Base-by-base conservation (phyloP, 2,888 invertebrate species). In the Halocaridina rubra region DNA sequence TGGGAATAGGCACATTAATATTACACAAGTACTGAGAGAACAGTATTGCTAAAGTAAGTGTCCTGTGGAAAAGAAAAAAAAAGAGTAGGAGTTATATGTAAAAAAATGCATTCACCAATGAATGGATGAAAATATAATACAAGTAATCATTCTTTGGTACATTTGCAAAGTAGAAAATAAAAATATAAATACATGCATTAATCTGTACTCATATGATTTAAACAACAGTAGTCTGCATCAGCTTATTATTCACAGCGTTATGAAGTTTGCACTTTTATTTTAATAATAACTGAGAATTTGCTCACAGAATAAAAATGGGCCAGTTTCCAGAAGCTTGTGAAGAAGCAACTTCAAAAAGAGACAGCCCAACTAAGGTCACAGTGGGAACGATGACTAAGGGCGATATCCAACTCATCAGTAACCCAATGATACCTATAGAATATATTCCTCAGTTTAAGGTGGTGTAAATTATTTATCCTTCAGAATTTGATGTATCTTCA, bases 331-430 rank as follows among this genome's bases (percentile, higher is more conserved):
- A 93, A 0, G 96, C 96, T 16, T 95, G 95, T 0, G 92, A 92
- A 0, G 95, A 94, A 0, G 96, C 96, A 90, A 95, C 95, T 90
- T 94, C 94, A 90, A 96, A 96, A 53, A 97, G 91, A 0, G 96
- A 95, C n/a, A 97, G 91, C 1, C 97, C 97, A 85, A 97, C 95
- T 78, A 97, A 91, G 0, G 95, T 94, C 7, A 97, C 95, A 0
- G 96, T 96, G 0, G 96, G 96, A 0, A 94, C 95, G 79, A 97
- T 96, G 0, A 96, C 95, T 84, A 97, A 91, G 0, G 97, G 97
- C 0, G 96, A 96, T 77, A 97, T 95, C 90, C 93, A 95, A 72
- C 93, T 93, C 1, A 97, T 91, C 79, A 96, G 90, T 27, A 94
- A 92, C 0, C 96, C 96, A 84, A 96, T 93, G 10, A 96, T 91